phyloP scores from a whole-genome alignment of 2,888 invertebrate genomes.

The Dasypogon diadema region DNA sequence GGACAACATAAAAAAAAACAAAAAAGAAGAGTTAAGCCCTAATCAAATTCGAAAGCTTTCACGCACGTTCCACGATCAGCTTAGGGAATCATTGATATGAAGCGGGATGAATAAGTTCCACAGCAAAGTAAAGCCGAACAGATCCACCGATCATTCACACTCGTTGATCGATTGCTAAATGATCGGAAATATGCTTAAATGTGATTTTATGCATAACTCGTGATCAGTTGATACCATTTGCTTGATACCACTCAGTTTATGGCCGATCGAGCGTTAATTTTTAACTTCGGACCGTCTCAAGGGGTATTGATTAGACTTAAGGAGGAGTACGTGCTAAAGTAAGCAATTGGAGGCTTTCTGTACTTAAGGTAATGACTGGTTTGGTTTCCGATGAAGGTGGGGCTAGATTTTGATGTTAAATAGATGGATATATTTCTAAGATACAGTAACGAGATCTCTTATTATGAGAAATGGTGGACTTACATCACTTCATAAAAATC shows the following conservation, averaged over 20 bases:
- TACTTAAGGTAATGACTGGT: too few species aligned
- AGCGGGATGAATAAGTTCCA: slow-evolving; percentile 5
- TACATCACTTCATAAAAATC: too few species aligned
- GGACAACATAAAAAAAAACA: too few species aligned
- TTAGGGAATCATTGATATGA: slow-evolving; percentile 21
- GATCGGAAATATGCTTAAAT: slow-evolving; percentile 51
- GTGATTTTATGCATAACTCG: slow-evolving; percentile 45
- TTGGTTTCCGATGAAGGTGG: too few species aligned
- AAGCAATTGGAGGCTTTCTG: too few species aligned
- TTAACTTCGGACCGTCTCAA: not conserved
- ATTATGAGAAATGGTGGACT: too few species aligned
- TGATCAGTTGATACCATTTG: not conserved
- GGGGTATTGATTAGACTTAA: too few species aligned
- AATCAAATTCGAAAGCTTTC: slow-evolving; percentile 45
- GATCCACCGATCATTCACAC: slow-evolving; percentile 38
- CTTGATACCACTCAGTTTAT: not conserved
- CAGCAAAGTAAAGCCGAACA: not conserved
- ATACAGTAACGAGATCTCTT: too few species aligned
- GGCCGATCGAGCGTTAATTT: slow-evolving; percentile 19
- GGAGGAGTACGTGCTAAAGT: too few species aligned
- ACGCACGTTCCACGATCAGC: slow-evolving; percentile 47
- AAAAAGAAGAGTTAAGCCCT: slow-evolving; percentile 3
- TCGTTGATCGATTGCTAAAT: slow-evolving; percentile 43
- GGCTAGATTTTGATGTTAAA: too few species aligned
- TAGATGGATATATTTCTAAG: too few species aligned